These are phyloP conservation scores for Piliocolobus tephrosceles DNA, from an alignment of 2,113 vertebrate genomes.

Conservation along the genomic window DNA sequence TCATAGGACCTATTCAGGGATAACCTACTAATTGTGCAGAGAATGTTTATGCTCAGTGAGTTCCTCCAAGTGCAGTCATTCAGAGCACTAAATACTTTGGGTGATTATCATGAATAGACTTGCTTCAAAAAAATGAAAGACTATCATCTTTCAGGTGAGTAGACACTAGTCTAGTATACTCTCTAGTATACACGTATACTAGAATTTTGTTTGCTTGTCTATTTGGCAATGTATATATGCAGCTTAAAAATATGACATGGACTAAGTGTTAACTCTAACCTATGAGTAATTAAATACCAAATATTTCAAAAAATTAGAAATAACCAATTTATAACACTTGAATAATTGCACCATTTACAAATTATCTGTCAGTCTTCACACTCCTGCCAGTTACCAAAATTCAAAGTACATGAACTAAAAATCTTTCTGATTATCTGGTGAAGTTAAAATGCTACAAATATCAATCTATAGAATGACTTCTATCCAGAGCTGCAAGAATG, in stretches of 20 bases:
- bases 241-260: background rate
- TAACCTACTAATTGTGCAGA: background rate
- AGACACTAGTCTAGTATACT: background rate
- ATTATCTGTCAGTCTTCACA: background rate
- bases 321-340: background rate
- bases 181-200: background rate
- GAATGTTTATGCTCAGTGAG: background rate
- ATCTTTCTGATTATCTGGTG: slow-evolving; percentile 7
- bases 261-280: background rate
- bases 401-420: background rate
- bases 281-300: background rate
- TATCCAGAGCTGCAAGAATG: background rate
- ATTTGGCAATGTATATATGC: background rate
- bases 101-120: background rate
- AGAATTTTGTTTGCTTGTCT: background rate
- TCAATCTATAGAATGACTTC: background rate
- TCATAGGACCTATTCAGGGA: background rate
- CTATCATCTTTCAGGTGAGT: background rate
- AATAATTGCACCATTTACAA: slow-evolving; percentile 10
- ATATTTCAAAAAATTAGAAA: background rate
- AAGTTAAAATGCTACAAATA: background rate
- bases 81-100: background rate
- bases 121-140: background rate
- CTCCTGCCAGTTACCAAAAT: background rate
- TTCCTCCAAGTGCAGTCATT: background rate